Conservation (phyloP, 2,797 vertebrate genomes). For the Cirrhinus mrigala region DNA sequence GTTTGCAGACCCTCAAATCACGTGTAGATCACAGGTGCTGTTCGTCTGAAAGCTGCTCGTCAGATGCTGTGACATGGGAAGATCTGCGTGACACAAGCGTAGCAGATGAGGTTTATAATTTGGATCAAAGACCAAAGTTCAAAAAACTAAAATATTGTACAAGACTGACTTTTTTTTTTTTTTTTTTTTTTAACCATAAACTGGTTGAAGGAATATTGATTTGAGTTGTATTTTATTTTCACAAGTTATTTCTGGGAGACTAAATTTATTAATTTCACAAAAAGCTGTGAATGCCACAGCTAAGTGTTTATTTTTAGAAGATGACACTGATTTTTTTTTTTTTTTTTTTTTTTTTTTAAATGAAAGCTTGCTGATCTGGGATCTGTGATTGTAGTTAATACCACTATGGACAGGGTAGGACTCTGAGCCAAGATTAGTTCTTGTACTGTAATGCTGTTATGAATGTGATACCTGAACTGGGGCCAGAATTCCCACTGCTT, state of each 20-base stretch:
- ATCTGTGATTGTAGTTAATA: not conserved
- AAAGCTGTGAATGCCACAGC: slow-evolving; percentile 5
- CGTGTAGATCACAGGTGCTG: not conserved
- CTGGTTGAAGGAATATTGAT: not conserved
- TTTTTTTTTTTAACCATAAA: not conserved
- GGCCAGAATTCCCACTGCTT: not conserved
- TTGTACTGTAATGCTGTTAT: not conserved
- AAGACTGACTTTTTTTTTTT: not conserved
- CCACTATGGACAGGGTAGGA: not conserved
- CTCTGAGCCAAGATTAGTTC: slow-evolving; percentile 12
- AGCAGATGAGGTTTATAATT: not conserved
- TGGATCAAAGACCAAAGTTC: not conserved
- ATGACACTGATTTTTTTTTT: not conserved
- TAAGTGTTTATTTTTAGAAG: not conserved
- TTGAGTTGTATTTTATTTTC: not conserved
- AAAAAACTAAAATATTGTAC: not conserved
- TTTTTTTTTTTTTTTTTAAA: no score
- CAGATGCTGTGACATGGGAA: not conserved
- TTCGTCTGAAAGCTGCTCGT: not conserved
- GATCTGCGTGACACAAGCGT: not conserved
- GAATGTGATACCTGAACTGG: slow-evolving; percentile 11
- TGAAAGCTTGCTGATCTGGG: slow-evolving; percentile 7
- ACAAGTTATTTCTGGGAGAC: not conserved
- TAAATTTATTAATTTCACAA: slow-evolving; percentile 11
- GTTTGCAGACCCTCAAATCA: slow-evolving; percentile 17